Evolutionary conservation across 53 echinoderm and acorn worm genomes (phyloP), one percentile per base, ranked within the genome.

Genomic region (Arbacia lixula): DNA sequence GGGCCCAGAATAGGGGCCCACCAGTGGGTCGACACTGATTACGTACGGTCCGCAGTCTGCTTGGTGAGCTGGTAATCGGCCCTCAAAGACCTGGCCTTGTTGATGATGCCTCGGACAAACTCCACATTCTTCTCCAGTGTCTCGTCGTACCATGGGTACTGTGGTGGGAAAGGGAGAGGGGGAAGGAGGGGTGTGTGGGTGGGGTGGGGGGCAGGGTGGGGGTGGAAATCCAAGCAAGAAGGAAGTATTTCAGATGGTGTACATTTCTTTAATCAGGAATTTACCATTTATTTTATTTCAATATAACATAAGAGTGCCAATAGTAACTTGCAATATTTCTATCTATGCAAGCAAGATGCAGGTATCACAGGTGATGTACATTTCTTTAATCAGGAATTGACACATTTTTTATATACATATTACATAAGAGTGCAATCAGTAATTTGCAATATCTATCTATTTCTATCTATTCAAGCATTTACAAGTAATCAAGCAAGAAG

Each of bases 21-120:
- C n/a, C n/a, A n/a, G n/a, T n/a, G n/a, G n/a, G n/a, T n/a, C n/a
- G n/a, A n/a, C n/a, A n/a, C n/a, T n/a, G n/a, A n/a, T 20, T 24
- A 92, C 95, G 91, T 88, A 93, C 95, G 72, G 37, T 95, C 95
- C 17, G 93, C 86, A 69, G 88, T 90, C 69, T 93, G 86, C 63
- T 95, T 95, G 82, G 89, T 91, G 28, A 95, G 95, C 57, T 95
- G 90, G 78, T 95, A 95, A 55, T 95, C 95, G 35, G 95, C 85
- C 38, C 95, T 90, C 93, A 95, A 88, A 4, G 90, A 93, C 46
- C 95, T 85, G 2, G 93, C 86, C 55, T 95, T 90, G 68, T 89
- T 72, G 58, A 95, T 87, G 27, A 93, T 84, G 29, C 85, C 86
- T 56, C 93, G 95, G 4, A 91, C 93, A 84, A 95, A 87, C 27